A percentile compares a stretch with the other conserved stretches of the same genome.
These are phyloP conservation scores for Melanogrammus aeglefinus DNA, from an alignment of 2,797 vertebrate species.

Conservation along the genomic window DNA sequence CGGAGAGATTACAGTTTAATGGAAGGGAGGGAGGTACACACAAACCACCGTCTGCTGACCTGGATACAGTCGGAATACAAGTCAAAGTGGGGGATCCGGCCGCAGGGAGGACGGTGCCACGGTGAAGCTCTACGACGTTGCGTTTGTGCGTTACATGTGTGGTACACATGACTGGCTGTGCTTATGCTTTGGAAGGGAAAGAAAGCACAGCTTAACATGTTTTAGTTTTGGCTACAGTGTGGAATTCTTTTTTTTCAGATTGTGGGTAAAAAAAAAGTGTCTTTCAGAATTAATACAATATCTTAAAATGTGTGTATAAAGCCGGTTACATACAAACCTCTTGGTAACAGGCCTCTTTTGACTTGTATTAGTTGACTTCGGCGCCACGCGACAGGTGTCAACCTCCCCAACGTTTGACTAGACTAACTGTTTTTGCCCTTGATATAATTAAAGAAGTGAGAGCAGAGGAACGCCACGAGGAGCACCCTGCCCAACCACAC, in stretches of 20 bases:
- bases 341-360: neutral
- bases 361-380: neutral
- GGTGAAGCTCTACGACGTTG: neutral
- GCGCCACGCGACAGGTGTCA: neutral
- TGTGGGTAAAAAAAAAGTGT: neutral
- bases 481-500: constrained; percentile 3
- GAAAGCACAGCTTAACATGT: neutral
- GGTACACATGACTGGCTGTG: neutral
- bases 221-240: neutral
- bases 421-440: neutral
- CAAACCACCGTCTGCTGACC: constrained; percentile 54
- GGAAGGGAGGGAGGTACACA: constrained; percentile 48
- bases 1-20: constrained; percentile 63
- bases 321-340: neutral
- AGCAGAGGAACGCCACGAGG: constrained; percentile 24
- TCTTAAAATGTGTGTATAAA: neutral
- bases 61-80: constrained; percentile 23
- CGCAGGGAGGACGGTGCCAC: neutral
- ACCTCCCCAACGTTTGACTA: neutral
- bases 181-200: neutral
- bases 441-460: constrained; percentile 8
- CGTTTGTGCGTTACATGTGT: constrained; percentile 5
- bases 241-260: neutral
- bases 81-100: constrained; percentile 21
- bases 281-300: no score